A percentile compares a stretch with the other conserved stretches of the same genome.
phyloP scores from a whole-genome alignment of 2,113 vertebrate species.

The Heterotis niloticus region DNA sequence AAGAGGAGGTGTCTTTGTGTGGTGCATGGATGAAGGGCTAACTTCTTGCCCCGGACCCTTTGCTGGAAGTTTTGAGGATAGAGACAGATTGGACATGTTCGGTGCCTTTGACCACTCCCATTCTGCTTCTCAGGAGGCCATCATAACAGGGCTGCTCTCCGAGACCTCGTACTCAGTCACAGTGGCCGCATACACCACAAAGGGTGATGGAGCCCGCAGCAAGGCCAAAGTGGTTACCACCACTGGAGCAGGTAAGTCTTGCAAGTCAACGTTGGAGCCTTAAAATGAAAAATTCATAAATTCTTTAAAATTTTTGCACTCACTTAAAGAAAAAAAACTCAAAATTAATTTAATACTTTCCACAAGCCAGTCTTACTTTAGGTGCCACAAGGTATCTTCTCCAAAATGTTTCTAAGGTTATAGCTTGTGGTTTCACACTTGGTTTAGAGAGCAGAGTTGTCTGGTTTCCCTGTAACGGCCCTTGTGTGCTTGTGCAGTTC shows the following conservation, averaged over 20 bases:
- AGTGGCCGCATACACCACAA: constrained; percentile 88
- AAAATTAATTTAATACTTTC: no score
- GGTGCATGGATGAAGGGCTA: constrained; percentile 14
- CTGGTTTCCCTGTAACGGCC: background rate
- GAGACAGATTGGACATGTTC: background rate
- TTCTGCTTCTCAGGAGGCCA: constrained; percentile 70
- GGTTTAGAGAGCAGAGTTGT: background rate
- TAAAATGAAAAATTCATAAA: no score
- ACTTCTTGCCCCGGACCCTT: background rate
- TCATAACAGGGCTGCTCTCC: constrained; percentile 78
- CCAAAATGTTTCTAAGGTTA: background rate
- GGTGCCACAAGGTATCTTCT: no score
- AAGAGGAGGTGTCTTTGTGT: background rate
- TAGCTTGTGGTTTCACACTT: constrained; percentile 21
- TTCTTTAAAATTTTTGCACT: no score
- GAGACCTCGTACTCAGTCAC: constrained; percentile 90
- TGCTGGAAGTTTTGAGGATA: background rate
- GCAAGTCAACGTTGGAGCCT: background rate
- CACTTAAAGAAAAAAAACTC: no score
- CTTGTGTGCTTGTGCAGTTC: constrained; percentile 64
- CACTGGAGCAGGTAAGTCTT: constrained; percentile 75
- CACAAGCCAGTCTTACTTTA: no score
- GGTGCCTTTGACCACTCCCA: background rate
- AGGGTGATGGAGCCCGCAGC: constrained; percentile 89
- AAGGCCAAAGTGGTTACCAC: constrained; percentile 87